Conservation (phyloP, 1,140 invertebrate genomes). For the Caenorhabditis remanei region DNA sequence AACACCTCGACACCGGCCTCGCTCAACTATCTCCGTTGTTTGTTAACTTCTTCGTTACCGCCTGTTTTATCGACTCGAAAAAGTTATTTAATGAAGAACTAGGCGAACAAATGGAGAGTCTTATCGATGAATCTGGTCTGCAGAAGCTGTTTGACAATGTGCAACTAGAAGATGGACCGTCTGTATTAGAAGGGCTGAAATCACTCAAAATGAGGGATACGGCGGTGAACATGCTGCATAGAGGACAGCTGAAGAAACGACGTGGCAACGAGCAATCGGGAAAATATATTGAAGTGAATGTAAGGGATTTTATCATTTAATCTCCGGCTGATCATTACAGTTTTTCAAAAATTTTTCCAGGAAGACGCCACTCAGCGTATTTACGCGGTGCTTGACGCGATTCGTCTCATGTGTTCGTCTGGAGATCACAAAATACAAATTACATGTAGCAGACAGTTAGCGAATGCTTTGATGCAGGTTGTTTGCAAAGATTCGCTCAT, state of each 20-base stretch:
- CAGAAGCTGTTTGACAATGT: background rate
- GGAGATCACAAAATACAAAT: background rate
- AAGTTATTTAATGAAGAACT: background rate
- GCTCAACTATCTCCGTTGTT: background rate
- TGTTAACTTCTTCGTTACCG: slow-evolving; percentile 1
- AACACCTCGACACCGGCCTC: background rate
- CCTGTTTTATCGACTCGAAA: background rate
- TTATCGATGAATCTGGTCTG: background rate
- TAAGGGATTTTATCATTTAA: background rate
- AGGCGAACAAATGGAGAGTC: background rate
- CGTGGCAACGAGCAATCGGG: background rate
- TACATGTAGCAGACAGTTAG: slow-evolving; percentile 22
- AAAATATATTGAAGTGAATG: background rate
- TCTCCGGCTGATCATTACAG: too few relatives aligned
- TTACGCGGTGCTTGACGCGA: slow-evolving; percentile 46
- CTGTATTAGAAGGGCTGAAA: background rate
- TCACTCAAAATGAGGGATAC: slow-evolving; percentile 23
- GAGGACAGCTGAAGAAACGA: slow-evolving; percentile 18
- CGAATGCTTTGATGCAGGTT: background rate
- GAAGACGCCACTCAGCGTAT: slow-evolving; percentile 9
- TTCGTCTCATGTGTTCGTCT: slow-evolving; percentile 7
- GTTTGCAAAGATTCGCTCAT: slow-evolving; percentile 47
- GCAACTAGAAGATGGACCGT: background rate
- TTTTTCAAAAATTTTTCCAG: background rate
- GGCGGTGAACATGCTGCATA: slow-evolving; percentile 6